A percentile compares a stretch with the other conserved stretches of the same genome.
Evolutionary conservation across 2,113 vertebrate genomes (phyloP).

Genomic region (Poeciliopsis occidentalis): DNA sequence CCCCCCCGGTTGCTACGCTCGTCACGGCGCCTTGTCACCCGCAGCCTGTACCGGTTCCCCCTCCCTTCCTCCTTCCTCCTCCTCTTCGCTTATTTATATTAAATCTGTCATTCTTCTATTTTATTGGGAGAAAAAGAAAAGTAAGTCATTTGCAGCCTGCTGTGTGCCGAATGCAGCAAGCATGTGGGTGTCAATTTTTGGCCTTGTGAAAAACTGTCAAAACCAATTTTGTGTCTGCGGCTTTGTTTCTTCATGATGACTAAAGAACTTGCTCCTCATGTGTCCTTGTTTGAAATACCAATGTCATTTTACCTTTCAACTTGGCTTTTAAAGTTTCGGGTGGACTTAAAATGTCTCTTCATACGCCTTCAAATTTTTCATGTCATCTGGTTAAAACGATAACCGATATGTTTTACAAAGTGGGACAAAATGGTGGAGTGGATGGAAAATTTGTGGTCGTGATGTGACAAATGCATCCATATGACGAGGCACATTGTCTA

Average conservation of each 20-base stretch:
- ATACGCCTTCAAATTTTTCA: neutral
- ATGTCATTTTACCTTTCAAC: constrained; percentile 19
- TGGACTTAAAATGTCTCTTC: neutral
- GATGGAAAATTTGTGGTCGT: neutral
- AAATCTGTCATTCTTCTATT: constrained; percentile 69
- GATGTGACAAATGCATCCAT: neutral
- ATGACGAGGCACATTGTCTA: constrained; percentile 48
- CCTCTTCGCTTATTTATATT: constrained; percentile 62
- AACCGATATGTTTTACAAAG: neutral
- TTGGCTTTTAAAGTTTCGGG: constrained; percentile 25
- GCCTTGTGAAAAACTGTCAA: constrained; percentile 52
- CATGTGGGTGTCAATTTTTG: constrained; percentile 42
- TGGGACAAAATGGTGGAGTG: neutral
- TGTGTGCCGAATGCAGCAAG: constrained; percentile 33
- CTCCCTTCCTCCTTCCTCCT: constrained; percentile 17
- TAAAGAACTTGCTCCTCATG: constrained; percentile 14
- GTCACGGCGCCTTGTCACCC: constrained; percentile 66
- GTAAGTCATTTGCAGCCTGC: constrained; percentile 39
- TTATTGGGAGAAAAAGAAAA: constrained; percentile 47
- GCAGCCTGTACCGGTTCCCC: constrained; percentile 49
- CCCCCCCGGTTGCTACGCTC: constrained; percentile 57
- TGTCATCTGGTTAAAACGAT: neutral
- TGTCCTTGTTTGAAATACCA: constrained; percentile 34
- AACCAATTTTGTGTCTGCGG: constrained; percentile 35
- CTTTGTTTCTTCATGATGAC: constrained; percentile 34